Evolutionary conservation across 2,113 vertebrate genomes (phyloP), one percentile per base, ranked within the genome.

Genomic region (Chlorodrepanis virens): DNA sequence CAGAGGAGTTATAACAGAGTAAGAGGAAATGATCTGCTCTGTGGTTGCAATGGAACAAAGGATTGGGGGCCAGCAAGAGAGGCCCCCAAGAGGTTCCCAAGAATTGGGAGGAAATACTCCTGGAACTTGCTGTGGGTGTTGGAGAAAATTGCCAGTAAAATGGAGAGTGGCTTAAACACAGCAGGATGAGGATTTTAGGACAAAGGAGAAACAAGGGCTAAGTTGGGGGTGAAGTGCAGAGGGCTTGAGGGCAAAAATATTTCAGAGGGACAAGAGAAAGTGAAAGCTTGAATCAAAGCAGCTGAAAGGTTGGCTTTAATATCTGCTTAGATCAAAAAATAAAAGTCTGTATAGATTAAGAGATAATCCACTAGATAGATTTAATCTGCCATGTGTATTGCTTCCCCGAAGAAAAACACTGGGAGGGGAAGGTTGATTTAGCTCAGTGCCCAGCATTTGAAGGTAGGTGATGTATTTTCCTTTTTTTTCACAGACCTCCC

Each of bases 241-340:
- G 25, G 25, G 6, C 25, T 78, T 67, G 47, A 29, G 61, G 40
- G 31, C 53, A 79, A 44, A 75, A 91, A 53, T 27, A 44, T 47
- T 85, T 72, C 23, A 70, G 52, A 83, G 47, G 52, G 35, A 63
- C 47, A 64, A 75, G 57, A 79, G 49, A 61, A 89, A 71, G 67
- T 76, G 70, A 87, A 93, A 87, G 87, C 56, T 89, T 82, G 69
- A 86, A 70, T 92, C 65, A 86, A 88, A 94, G 88, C 92, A 90
- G 64, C 72, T 86, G 90, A 92, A 96, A 88, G 71, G 82, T 63
- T 80, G 35, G 33, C 76, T 93, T 94, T 92, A 82, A 72, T 96
- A 82, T 81, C 88, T 92, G 65, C 83, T 94, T 95, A 94, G 87
- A 94, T 92, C 27, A 81, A 91, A 91, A 94, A 94, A 77, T 78